Evolutionary conservation across 2,888 invertebrate genomes (phyloP).

Genomic region (Allophyes oxyacanthae): DNA sequence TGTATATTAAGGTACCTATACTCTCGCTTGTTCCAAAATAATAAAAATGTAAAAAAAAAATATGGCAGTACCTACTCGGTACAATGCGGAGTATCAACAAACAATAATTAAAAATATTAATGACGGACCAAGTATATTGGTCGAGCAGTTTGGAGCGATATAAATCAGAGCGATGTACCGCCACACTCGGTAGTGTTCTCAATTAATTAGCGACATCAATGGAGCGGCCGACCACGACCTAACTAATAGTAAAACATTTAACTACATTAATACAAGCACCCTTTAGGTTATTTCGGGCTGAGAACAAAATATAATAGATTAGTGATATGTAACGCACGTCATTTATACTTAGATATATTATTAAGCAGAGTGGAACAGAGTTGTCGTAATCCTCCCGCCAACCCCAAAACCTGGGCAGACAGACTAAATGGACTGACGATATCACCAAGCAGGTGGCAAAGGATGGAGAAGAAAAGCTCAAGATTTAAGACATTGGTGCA

Average conservation of each 20-base stretch:
- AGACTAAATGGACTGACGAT: too few relatives aligned
- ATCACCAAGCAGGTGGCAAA: too few relatives aligned
- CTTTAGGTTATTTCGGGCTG: not conserved
- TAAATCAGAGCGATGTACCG: slow-evolving; percentile 77
- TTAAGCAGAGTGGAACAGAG: too few relatives aligned
- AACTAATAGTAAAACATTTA: slow-evolving; percentile 37
- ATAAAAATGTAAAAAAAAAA: too few relatives aligned
- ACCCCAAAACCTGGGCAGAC: too few relatives aligned
- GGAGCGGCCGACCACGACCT: slow-evolving; percentile 63
- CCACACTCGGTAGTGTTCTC: slow-evolving; percentile 74
- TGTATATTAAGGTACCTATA: not conserved
- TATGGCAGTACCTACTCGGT: slow-evolving; percentile 25
- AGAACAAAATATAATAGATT: too few relatives aligned
- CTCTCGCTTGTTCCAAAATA: not conserved
- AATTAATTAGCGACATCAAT: slow-evolving; percentile 83
- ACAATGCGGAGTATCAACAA: slow-evolving; percentile 59
- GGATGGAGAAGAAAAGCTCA: too few relatives aligned
- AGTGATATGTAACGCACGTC: too few relatives aligned
- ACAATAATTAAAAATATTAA: slow-evolving; percentile 78
- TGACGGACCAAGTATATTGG: slow-evolving; percentile 67
- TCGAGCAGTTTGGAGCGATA: slow-evolving; percentile 70
- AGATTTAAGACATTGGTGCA: too few relatives aligned
- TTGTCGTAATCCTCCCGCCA: too few relatives aligned
- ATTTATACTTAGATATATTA: too few relatives aligned
- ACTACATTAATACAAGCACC: slow-evolving; percentile 10